These are phyloP conservation scores for Myiozetetes cayanensis DNA, from an alignment of 2,113 vertebrate genomes.

Conservation along the genomic window DNA sequence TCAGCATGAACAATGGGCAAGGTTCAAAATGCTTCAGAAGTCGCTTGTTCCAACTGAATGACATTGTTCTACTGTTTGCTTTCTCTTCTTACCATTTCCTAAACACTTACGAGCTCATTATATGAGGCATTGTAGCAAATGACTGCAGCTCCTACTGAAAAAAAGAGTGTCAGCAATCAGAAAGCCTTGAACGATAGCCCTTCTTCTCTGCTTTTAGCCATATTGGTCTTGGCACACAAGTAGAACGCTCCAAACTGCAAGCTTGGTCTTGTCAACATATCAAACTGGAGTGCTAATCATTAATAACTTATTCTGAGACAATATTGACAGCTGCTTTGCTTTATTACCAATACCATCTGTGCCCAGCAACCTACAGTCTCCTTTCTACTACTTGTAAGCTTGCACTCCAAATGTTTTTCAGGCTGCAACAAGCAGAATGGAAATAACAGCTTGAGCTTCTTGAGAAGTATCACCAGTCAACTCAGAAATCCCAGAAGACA, in stretches of 20 bases:
- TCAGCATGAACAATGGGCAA: not conserved
- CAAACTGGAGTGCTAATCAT: slow-evolving; percentile 29
- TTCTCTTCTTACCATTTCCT: not conserved
- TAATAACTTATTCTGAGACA: slow-evolving; percentile 37
- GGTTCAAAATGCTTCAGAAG: not conserved
- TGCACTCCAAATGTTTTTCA: not conserved
- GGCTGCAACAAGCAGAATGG: not conserved
- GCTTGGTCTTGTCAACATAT: slow-evolving; percentile 45
- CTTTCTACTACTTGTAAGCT: not conserved
- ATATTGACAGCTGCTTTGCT: slow-evolving; percentile 48
- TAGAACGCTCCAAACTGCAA: not conserved
- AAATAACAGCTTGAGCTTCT: slow-evolving; percentile 35
- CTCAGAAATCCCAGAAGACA: not conserved
- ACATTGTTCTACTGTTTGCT: not conserved
- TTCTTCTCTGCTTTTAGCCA: not conserved
- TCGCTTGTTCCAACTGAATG: not conserved
- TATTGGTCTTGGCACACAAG: not conserved
- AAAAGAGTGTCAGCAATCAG: not conserved
- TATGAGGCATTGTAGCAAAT: not conserved
- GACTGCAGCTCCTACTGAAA: not conserved
- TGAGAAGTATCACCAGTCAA: slow-evolving; percentile 7
- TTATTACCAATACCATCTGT: slow-evolving; percentile 37
- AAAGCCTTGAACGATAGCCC: not conserved
- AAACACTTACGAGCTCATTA: not conserved
- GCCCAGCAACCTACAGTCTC: not conserved